phyloP scores from a whole-genome alignment of 2,888 invertebrate species.

The Actias luna region DNA sequence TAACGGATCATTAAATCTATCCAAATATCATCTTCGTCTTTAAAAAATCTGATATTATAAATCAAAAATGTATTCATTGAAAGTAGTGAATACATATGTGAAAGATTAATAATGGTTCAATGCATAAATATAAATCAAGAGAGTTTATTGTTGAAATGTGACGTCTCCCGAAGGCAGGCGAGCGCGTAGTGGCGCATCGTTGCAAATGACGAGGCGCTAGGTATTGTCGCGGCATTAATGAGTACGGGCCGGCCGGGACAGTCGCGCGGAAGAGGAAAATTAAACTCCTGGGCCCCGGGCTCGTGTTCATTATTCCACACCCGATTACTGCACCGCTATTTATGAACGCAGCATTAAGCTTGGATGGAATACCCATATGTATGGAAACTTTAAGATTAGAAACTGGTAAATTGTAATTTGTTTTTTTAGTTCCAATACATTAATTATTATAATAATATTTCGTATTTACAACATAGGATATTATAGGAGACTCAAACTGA shows the following conservation, averaged over 20 bases:
- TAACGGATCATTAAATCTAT: too few relatives aligned
- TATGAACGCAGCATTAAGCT: constrained; percentile 53
- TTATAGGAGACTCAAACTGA: too few relatives aligned
- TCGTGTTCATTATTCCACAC: constrained; percentile 73
- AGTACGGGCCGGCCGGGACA: constrained; percentile 65
- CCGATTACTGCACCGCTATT: constrained; percentile 66
- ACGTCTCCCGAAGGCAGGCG: constrained; percentile 23
- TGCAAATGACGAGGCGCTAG: constrained; percentile 72
- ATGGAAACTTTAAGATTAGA: constrained; percentile 47
- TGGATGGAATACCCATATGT: constrained; percentile 18
- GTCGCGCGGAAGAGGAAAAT: constrained; percentile 79
- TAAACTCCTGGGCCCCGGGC: constrained; percentile 78
- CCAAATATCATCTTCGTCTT: too few relatives aligned
- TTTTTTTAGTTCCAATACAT: not conserved
- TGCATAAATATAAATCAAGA: constrained; percentile 10
- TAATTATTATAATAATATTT: not conserved
- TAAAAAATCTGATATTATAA: too few relatives aligned
- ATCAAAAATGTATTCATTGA: too few relatives aligned
- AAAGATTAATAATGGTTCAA: constrained; percentile 1
- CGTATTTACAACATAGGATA: not conserved
- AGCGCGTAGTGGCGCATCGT: constrained; percentile 24
- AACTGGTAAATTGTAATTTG: constrained; percentile 35
- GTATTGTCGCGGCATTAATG: constrained; percentile 76
- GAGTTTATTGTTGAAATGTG: constrained; percentile 40
- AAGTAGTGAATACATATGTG: not conserved